Conservation (phyloP, 2,797 vertebrate genomes). For the Schizopygopsis malacanthus region DNA sequence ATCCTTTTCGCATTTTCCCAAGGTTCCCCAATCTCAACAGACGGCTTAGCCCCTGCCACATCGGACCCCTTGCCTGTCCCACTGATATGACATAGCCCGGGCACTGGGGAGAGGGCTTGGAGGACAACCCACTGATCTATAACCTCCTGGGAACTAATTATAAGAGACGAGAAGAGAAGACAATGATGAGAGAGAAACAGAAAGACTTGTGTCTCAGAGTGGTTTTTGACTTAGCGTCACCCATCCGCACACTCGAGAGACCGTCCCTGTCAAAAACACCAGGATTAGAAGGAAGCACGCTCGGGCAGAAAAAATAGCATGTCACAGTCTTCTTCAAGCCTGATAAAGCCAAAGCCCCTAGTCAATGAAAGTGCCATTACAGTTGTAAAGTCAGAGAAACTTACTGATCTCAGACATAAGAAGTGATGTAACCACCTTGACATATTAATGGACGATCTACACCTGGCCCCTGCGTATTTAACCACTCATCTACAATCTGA, state of each 20-base stretch:
- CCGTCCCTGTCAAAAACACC: slow-evolving; percentile 53
- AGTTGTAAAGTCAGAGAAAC: slow-evolving; percentile 30
- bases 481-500: slow-evolving; percentile 68
- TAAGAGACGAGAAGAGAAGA: slow-evolving; percentile 22
- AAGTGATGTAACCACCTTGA: slow-evolving; percentile 31
- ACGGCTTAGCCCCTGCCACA: slow-evolving; percentile 74
- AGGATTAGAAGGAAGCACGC: slow-evolving; percentile 54
- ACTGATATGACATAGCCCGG: slow-evolving; percentile 67
- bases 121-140: slow-evolving; percentile 71
- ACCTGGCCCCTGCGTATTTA: slow-evolving; percentile 62
- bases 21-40: slow-evolving; percentile 77
- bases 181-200: slow-evolving; percentile 18
- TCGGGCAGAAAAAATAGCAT: slow-evolving; percentile 20
- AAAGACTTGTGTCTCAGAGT: slow-evolving; percentile 31
- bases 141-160: slow-evolving; percentile 73
- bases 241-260: slow-evolving; percentile 44
- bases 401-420: slow-evolving; percentile 17
- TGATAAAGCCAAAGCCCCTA: slow-evolving; percentile 24
- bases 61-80: slow-evolving; percentile 37
- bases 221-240: slow-evolving; percentile 29
- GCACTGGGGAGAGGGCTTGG: slow-evolving; percentile 77
- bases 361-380: slow-evolving; percentile 36
- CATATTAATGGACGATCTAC: slow-evolving; percentile 51
- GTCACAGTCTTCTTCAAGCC: slow-evolving; percentile 27
- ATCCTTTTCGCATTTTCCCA: slow-evolving; percentile 88